These are phyloP conservation scores for Planococcus citri DNA, from an alignment of 1,140 invertebrate species.

Conservation along the genomic window DNA sequence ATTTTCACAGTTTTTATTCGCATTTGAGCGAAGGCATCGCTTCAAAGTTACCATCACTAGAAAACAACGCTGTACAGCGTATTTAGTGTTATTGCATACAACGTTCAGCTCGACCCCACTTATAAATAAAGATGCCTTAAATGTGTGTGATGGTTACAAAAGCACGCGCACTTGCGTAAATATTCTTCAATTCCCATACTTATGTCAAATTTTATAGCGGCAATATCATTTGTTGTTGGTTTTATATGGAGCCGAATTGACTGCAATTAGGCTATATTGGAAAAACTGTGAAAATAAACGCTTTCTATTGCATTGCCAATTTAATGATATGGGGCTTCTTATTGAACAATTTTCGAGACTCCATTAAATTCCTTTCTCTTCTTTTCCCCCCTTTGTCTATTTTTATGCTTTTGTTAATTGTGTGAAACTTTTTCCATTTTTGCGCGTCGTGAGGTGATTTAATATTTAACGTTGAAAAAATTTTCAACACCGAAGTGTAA, in stretches of 20 bases:
- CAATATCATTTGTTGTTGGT: neutral
- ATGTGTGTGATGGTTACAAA: neutral
- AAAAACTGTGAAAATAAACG: neutral
- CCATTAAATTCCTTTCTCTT: neutral
- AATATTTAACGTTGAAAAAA: neutral
- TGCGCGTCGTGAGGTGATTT: neutral
- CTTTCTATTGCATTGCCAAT: neutral
- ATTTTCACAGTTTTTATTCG: neutral
- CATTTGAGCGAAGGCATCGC: neutral
- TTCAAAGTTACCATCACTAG: no score
- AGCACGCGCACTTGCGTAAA: neutral
- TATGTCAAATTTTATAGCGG: neutral
- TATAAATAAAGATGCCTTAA: neutral
- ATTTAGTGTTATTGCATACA: neutral
- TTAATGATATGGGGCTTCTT: neutral
- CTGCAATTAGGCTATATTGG: conserved; percentile 2
- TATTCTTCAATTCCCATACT: conserved; percentile 7
- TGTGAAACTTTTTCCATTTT: neutral
- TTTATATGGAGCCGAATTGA: neutral
- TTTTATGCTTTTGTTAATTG: neutral
- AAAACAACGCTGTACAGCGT: neutral
- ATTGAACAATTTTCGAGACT: neutral
- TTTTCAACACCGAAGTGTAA: neutral
- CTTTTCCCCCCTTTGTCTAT: neutral
- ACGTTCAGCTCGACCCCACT: neutral